A percentile compares a stretch with the other conserved stretches of the same genome.
Evolutionary conservation across 1,140 invertebrate genomes (phyloP).

Genomic region (Lethrus apterus): DNA sequence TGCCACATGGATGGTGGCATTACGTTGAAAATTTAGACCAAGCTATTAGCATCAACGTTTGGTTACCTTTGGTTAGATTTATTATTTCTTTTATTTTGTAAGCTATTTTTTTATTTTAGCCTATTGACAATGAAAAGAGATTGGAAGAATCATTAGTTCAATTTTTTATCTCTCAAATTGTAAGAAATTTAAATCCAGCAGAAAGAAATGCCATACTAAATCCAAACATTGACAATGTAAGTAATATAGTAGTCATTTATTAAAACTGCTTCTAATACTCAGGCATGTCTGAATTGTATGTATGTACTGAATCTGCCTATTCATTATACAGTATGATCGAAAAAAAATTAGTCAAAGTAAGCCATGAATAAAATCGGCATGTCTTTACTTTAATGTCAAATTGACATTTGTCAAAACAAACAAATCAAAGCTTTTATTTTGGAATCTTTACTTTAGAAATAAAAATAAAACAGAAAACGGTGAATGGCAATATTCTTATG

Average conservation of each 20-base stretch:
- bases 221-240: slow-evolving; percentile 27
- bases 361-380: too few relatives aligned
- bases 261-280: too few relatives aligned
- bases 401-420: too few relatives aligned
- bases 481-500: too few relatives aligned
- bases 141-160: slow-evolving; percentile 33
- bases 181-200: slow-evolving; percentile 16
- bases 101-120: slow-evolving; percentile 18
- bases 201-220: slow-evolving; percentile 25
- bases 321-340: too few relatives aligned
- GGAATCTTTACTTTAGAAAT: too few relatives aligned
- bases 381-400: too few relatives aligned
- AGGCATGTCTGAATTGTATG: too few relatives aligned
- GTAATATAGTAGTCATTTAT: slow-evolving; percentile 2
- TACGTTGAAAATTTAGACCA: slow-evolving; percentile 77
- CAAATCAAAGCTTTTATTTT: too few relatives aligned
- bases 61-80: slow-evolving; percentile 69
- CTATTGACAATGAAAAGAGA: slow-evolving; percentile 30
- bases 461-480: too few relatives aligned
- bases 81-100: slow-evolving; percentile 22
- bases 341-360: too few relatives aligned
- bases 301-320: too few relatives aligned
- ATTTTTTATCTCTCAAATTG: slow-evolving; percentile 28
- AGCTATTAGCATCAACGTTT: slow-evolving; percentile 79
- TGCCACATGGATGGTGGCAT: slow-evolving; percentile 94